These are phyloP conservation scores for Cryptomyrus ogoouensis DNA, from an alignment of 2,113 vertebrate genomes.

Conservation along the genomic window DNA sequence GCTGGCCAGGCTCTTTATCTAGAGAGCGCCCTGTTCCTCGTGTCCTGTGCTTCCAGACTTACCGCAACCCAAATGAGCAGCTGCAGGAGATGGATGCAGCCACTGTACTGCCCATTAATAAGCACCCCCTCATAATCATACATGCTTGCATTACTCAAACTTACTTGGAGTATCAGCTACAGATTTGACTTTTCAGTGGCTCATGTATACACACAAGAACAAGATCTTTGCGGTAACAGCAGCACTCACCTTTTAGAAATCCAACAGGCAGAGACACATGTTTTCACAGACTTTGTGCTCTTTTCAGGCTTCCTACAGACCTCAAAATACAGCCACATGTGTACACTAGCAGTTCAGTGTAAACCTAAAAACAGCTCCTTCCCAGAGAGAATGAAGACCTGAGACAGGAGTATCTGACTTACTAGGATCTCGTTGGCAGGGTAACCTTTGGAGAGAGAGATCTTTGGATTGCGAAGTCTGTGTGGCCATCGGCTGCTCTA, in stretches of 20 bases:
- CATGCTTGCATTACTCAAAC: neutral
- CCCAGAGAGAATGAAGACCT: neutral
- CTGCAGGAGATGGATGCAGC: neutral
- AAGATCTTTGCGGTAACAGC: neutral
- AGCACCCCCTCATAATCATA: neutral
- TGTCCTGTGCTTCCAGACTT: neutral
- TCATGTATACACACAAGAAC: neutral
- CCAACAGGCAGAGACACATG: neutral
- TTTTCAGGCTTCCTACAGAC: neutral
- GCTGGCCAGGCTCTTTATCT: neutral
- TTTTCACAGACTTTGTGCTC: neutral
- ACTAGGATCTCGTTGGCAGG: neutral
- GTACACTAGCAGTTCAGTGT: neutral
- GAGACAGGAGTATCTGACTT: neutral
- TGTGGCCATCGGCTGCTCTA: neutral
- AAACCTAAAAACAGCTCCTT: neutral
- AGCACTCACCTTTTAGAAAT: neutral
- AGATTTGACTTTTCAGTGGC: neutral
- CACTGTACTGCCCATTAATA: neutral
- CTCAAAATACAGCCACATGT: neutral
- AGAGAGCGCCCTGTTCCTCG: neutral
- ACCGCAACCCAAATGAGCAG: neutral
- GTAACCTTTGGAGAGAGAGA: neutral
- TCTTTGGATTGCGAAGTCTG: neutral
- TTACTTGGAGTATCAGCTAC: neutral